Percentiles rank a stretch among this genome's conserved stretches.
Conservation (phyloP, 1,140 invertebrate species). For the Homalodisca vitripennis region DNA sequence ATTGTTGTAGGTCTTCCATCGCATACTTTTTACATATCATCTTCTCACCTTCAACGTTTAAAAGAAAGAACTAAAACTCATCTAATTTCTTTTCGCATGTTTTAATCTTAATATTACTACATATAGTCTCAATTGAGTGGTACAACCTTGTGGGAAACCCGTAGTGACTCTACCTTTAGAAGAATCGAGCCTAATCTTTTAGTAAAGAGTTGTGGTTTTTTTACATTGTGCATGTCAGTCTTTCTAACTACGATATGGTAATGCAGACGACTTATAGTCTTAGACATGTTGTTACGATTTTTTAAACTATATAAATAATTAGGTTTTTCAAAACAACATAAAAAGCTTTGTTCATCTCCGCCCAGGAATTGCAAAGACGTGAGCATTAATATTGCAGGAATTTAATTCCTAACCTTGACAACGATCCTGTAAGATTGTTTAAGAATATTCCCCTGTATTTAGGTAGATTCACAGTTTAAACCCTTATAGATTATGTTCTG, state of each 20-base stretch:
- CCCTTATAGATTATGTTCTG: too few species aligned
- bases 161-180: not conserved
- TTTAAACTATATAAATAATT: slow-evolving; percentile 1
- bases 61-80: not conserved
- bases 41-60: not conserved
- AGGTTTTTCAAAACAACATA: not conserved
- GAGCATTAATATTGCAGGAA: too few species aligned
- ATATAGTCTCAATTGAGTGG: not conserved
- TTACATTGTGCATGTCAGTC: slow-evolving; percentile 15
- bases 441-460: too few species aligned
- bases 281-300: slow-evolving; percentile 8
- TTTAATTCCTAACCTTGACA: too few species aligned
- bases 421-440: too few species aligned
- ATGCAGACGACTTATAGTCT: slow-evolving; percentile 1
- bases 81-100: not conserved
- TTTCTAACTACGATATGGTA: not conserved
- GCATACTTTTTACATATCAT: not conserved
- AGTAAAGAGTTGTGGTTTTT: not conserved
- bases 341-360: slow-evolving; percentile 13
- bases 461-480: too few species aligned
- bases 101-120: not conserved
- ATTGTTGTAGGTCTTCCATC: slow-evolving; percentile 1
- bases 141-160: not conserved
- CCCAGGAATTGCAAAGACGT: not conserved
- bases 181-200: not conserved